Conservation (phyloP, 2,888 invertebrate species). For the Notodonta dromedarius region DNA sequence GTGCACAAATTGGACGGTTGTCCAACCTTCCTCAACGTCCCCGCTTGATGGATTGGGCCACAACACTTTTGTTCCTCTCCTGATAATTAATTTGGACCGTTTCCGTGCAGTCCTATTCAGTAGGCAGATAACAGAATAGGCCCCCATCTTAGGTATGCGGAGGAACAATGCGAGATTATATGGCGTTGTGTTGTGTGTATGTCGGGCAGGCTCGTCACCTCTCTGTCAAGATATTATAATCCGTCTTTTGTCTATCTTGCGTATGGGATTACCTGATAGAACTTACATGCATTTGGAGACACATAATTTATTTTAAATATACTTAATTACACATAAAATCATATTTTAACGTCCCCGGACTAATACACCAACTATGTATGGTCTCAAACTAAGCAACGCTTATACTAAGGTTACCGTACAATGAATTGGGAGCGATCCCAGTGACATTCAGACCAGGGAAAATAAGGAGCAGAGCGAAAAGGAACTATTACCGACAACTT, state of each 20-base stretch:
- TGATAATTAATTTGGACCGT: slow-evolving; percentile 63
- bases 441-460: too few species aligned
- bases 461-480: too few species aligned
- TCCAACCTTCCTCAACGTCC: slow-evolving; percentile 53
- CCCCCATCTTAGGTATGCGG: slow-evolving; percentile 39
- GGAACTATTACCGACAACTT: too few species aligned
- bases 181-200: slow-evolving; percentile 32
- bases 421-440: too few species aligned
- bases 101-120: slow-evolving; percentile 46
- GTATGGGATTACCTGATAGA: background rate
- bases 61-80: slow-evolving; percentile 60
- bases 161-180: slow-evolving; percentile 41
- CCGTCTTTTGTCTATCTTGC: too few species aligned
- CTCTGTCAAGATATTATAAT: background rate
- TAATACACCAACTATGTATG: too few species aligned
- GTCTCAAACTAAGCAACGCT: too few species aligned
- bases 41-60: slow-evolving; percentile 58
- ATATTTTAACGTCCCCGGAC: too few species aligned
- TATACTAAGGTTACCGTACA: too few species aligned
- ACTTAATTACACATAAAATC: too few species aligned
- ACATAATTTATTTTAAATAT: too few species aligned
- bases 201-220: slow-evolving; percentile 15
- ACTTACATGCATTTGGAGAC: background rate
- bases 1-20: slow-evolving; percentile 50
- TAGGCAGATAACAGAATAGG: slow-evolving; percentile 33